A percentile compares a stretch with the other conserved stretches of the same genome.
Evolutionary conservation across 2,888 invertebrate species (phyloP).

Genomic region (Patella caerulea): DNA sequence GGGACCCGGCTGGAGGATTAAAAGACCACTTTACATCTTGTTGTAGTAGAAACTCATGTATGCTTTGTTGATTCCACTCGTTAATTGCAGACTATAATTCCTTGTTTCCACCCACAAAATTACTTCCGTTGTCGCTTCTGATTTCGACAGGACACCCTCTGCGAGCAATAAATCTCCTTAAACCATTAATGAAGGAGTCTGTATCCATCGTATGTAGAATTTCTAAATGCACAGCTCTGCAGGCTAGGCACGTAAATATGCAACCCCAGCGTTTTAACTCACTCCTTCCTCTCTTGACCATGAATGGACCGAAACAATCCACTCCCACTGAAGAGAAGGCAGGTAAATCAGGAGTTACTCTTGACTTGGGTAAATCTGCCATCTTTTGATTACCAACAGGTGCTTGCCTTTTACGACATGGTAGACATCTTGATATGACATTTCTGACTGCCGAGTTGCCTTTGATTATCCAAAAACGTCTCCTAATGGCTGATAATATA

Average conservation of each 20-base stretch:
- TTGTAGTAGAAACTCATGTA: constrained; percentile 26
- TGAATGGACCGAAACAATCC: constrained; percentile 30
- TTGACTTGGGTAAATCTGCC: background rate
- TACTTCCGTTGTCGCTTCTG: constrained; percentile 31
- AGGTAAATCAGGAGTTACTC: background rate
- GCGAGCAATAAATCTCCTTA: constrained; percentile 26
- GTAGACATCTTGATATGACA: background rate
- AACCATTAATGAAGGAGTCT: constrained; percentile 22
- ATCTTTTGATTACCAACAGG: background rate
- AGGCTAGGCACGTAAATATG: constrained; percentile 30
- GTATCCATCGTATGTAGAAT: constrained; percentile 26
- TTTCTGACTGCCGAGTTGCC: background rate
- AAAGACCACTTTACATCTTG: constrained; percentile 31
- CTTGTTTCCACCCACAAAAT: constrained; percentile 15
- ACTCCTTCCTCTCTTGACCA: constrained; percentile 24
- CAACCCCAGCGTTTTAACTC: constrained; percentile 29
- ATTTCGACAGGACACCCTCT: constrained; percentile 16
- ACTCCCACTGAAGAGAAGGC: constrained; percentile 27
- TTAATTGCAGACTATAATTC: background rate
- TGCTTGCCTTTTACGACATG: constrained; percentile 7
- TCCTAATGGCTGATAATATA: constrained; percentile 13
- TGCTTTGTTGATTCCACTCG: constrained; percentile 24
- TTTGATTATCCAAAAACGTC: constrained; percentile 15
- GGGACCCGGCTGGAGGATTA: constrained; percentile 33
- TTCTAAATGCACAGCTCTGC: constrained; percentile 30